A percentile compares a stretch with the other conserved stretches of the same genome.
Conservation (phyloP, 1,140 invertebrate species). For the Cydia strobilella region DNA sequence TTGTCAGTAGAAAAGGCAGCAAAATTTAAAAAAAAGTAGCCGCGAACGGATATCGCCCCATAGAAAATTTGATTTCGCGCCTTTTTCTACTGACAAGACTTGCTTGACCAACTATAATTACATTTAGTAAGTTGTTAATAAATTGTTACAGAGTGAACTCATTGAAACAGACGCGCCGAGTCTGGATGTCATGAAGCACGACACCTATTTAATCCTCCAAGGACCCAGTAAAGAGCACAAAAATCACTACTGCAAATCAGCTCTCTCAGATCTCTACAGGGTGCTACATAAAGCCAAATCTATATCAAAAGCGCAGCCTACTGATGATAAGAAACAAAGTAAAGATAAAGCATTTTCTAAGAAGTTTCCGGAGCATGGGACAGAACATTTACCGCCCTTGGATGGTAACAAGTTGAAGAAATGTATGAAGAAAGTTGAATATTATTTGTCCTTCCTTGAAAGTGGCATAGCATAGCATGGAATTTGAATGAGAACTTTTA, state of each 20-base stretch:
- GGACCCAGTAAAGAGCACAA: slow-evolving; percentile 63
- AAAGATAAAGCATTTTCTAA: slow-evolving; percentile 68
- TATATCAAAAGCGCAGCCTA: slow-evolving; percentile 53
- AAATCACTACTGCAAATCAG: slow-evolving; percentile 68
- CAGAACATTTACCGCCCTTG: slow-evolving; percentile 73
- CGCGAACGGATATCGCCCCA: too few relatives aligned
- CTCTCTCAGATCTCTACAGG: slow-evolving; percentile 82
- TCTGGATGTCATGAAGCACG: slow-evolving; percentile 67
- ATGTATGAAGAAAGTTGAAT: slow-evolving; percentile 85
- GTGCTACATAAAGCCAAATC: slow-evolving; percentile 77
- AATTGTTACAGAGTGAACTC: slow-evolving; percentile 60
- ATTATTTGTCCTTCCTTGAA: slow-evolving; percentile 84
- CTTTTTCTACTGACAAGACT: too few relatives aligned
- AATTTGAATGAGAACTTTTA: slow-evolving; percentile 37
- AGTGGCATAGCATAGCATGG: slow-evolving; percentile 59
- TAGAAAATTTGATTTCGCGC: too few relatives aligned
- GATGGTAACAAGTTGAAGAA: slow-evolving; percentile 81
- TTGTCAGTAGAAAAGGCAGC: too few relatives aligned
- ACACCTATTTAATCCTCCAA: slow-evolving; percentile 59
- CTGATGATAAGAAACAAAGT: slow-evolving; percentile 37
- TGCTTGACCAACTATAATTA: too few relatives aligned
- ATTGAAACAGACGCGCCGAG: slow-evolving; percentile 66
- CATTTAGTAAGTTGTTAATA: too few relatives aligned
- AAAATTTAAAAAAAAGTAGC: too few relatives aligned
- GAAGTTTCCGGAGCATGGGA: slow-evolving; percentile 79